Conservation (phyloP, 2,113 vertebrate species). For the Brachirus orientalis region DNA sequence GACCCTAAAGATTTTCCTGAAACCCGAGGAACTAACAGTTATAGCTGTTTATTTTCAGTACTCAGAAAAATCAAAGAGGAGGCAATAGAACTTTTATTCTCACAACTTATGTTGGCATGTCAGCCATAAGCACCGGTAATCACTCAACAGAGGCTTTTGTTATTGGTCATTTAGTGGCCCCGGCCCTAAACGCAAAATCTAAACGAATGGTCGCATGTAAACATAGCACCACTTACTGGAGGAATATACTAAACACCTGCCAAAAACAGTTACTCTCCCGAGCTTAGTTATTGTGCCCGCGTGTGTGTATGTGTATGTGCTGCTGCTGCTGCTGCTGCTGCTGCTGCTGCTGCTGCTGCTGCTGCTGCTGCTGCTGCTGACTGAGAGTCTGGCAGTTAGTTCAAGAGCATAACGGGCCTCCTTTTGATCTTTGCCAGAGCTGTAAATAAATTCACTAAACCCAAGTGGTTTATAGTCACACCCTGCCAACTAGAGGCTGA, state of each 20-base stretch:
- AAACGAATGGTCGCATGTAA: constrained; percentile 27
- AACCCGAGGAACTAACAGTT: too few species aligned
- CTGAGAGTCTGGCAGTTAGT: constrained; percentile 35
- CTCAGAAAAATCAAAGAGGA: too few species aligned
- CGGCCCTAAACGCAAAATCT: constrained; percentile 1
- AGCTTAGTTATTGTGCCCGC: constrained; percentile 4
- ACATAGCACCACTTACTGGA: constrained; percentile 16
- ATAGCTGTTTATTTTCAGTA: not conserved
- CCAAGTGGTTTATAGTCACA: constrained; percentile 37
- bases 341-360: too few species aligned
- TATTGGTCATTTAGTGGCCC: constrained; percentile 18
- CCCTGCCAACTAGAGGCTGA: constrained; percentile 38
- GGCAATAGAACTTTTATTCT: not conserved
- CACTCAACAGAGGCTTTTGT: constrained; percentile 8
- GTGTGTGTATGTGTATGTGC: constrained; percentile 32
- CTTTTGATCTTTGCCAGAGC: constrained; percentile 54
- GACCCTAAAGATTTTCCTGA: not conserved
- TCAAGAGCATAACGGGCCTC: constrained; percentile 49
- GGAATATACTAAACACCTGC: constrained; percentile 32
- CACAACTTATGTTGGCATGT: not conserved
- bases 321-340: too few species aligned
- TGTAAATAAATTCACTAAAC: constrained; percentile 54
- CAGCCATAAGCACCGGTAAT: not conserved
- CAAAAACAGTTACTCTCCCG: constrained; percentile 42
- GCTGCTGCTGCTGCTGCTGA: constrained; percentile 12